These are phyloP conservation scores for Reinhardtius hippoglossoides DNA, from an alignment of 2,113 vertebrate genomes.

Conservation along the genomic window DNA sequence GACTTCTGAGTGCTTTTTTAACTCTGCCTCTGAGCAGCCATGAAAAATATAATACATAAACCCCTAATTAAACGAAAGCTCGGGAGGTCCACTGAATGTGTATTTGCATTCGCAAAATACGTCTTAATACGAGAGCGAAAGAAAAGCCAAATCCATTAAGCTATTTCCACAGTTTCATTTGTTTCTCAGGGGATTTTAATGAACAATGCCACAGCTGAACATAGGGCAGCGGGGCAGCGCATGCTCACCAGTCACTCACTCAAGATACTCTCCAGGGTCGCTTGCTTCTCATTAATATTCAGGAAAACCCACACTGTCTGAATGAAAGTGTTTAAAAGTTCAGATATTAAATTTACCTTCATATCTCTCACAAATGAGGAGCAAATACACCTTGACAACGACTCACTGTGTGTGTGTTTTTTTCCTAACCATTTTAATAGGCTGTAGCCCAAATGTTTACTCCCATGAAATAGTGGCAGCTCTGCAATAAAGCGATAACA, in stretches of 20 bases:
- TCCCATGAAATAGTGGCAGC: constrained; percentile 29
- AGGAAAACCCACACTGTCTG: constrained; percentile 10
- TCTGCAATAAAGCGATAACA: constrained; percentile 72
- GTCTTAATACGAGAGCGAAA: constrained; percentile 14
- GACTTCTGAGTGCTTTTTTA: constrained; percentile 47
- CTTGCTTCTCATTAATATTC: constrained; percentile 36
- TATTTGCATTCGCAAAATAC: constrained; percentile 28
- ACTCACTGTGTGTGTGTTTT: constrained; percentile 3
- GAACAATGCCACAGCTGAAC: constrained; percentile 43
- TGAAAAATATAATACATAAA: constrained; percentile 41
- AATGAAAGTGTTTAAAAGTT: constrained; percentile 36
- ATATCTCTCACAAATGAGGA: constrained; percentile 46
- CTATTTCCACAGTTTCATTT: constrained; percentile 35
- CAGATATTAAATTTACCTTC: constrained; percentile 39
- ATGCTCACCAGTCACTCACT: constrained; percentile 33
- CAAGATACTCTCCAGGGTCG: neutral
- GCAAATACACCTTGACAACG: constrained; percentile 52
- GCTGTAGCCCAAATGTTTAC: constrained; percentile 57
- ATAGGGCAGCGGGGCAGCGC: neutral
- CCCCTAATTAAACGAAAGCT: constrained; percentile 41
- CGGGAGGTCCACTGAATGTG: constrained; percentile 21
- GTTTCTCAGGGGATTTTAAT: constrained; percentile 52
- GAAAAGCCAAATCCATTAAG: constrained; percentile 30
- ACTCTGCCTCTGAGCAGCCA: constrained; percentile 33
- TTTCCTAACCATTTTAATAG: constrained; percentile 51